Evolutionary conservation across 2,113 vertebrate species (phyloP), one percentile per base, ranked within the genome.

Genomic region (Tachysurus fulvidraco): DNA sequence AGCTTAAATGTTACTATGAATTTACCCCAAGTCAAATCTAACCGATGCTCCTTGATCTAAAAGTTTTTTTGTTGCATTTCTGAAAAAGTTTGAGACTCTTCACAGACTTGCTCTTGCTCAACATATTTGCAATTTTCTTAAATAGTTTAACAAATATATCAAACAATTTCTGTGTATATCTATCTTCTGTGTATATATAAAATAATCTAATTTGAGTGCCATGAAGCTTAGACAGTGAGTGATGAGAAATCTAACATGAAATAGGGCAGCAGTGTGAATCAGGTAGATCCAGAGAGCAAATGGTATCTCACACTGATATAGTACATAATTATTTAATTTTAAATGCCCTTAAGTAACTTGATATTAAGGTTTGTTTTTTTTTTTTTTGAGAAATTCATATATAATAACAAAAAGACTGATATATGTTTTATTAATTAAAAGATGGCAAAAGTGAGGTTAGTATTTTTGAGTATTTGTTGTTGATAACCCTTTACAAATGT

Each of bases 31-130:
- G 52, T 57, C 9, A 57, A 36, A 57, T 55, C n/a, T 19, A 30
- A 79, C 0, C 11, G 7, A 30, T 79, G 28, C 52, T 78, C 52
- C 46, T 11, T 77, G 25, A 52, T 28, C n/a, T 78, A 41, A 54
- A 55, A 55, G n/a, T n/a, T 73, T 41, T 73, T 23, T 84, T 23
- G 25, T 17, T 74, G 30, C 13, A 76, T 76, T 83, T 76, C 71
- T 44, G 65, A 59, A 62, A 62, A n/a, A 52, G 28, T 25, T 52
- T 41, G 21, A 82, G 79, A 64, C 55, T 67, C 55, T 46, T 16
- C 41, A 71, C 74, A 54, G 71, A 86, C 82, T 82, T 82, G 36
- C 36, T 36, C 36, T 36, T 36, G 36, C 36, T 36, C 36, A 36
- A 36, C 2, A 36, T 36, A 36, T 36, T 36, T 36, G 36, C 36